Base-by-base conservation (phyloP, 2,113 vertebrate genomes). In the Seriola quinqueradiata region DNA sequence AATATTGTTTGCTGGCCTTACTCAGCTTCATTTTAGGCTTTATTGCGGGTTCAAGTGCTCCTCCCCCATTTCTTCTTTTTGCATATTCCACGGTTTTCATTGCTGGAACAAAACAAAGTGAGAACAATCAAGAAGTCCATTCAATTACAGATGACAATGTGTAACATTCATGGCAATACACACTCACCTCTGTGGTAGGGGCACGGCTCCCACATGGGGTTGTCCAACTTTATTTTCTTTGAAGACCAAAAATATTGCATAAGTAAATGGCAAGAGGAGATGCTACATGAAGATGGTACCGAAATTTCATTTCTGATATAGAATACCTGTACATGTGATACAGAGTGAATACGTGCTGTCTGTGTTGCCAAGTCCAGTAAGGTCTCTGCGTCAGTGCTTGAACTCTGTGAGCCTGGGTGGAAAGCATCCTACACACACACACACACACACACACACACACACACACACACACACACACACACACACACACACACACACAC, bases 361-460 rank as follows among this genome's bases (percentile, higher is more conserved):
- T 90, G 87, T 77, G 77, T 87, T 21, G 92, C 93, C 79, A 93
- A 82, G 44, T 94, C 91, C 81, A 93, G 32, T 4, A 92, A 50
- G 10, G 52, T 61, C 7, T 84, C 78, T 17, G 34, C 8, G 21
- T 64, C 54, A 16, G 13, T 28, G 12, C 5, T 11, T 19, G 65
- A 36, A 32, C 40, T 46, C 72, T 89, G 28, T 2, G 90, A 90
- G 17, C 73, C 87, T 32, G 90, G 92, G 55, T 92, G 89, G 55
- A 86, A 79, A 28, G 1, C 0, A 2, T 88, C 7, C 90, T 94
- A 58, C 14, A 81, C 42, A 70, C 23, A 72, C 17, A 54, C 12
- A 65, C 3, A 55, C 3, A 65, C 13, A 66, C 55, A 54, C 10
- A 28, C 2, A 28, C 28, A 28, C 28, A 28, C 25, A 28, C 25